A percentile compares a stretch with the other conserved stretches of the same genome.
These are phyloP conservation scores for Leuciscus idus DNA, from an alignment of 2,113 vertebrate genomes.

Conservation along the genomic window DNA sequence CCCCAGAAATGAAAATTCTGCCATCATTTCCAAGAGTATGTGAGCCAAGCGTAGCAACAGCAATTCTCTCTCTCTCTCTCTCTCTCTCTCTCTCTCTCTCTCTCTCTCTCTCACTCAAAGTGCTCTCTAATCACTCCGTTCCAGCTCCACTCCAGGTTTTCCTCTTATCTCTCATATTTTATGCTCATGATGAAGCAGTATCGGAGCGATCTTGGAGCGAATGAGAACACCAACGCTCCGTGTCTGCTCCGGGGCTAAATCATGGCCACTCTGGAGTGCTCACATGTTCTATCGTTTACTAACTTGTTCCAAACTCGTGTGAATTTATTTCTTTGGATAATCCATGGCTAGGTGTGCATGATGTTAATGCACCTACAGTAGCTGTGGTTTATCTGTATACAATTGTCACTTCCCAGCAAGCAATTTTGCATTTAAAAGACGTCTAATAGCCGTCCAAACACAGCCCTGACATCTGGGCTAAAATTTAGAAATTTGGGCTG, in stretches of 20 bases:
- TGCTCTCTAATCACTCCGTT: neutral
- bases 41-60: neutral
- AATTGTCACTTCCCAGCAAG: too few relatives aligned
- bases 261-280: neutral
- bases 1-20: constrained; percentile 22
- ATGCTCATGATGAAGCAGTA: neutral
- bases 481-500: too few relatives aligned
- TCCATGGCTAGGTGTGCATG: too few relatives aligned
- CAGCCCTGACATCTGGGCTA: too few relatives aligned
- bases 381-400: too few relatives aligned
- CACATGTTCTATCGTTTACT: neutral
- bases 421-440: too few relatives aligned
- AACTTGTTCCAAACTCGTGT: too few relatives aligned
- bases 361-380: too few relatives aligned
- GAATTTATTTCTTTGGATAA: neutral
- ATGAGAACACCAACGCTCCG: neutral
- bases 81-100: neutral
- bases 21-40: neutral
- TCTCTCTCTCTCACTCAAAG: neutral
- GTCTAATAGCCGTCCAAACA: too few relatives aligned
- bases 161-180: neutral
- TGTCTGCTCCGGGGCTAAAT: neutral
- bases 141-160: constrained; percentile 15
- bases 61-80: neutral
- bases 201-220: neutral